Conservation (phyloP, 1,140 invertebrate genomes). For the Drosophila sucinea region DNA sequence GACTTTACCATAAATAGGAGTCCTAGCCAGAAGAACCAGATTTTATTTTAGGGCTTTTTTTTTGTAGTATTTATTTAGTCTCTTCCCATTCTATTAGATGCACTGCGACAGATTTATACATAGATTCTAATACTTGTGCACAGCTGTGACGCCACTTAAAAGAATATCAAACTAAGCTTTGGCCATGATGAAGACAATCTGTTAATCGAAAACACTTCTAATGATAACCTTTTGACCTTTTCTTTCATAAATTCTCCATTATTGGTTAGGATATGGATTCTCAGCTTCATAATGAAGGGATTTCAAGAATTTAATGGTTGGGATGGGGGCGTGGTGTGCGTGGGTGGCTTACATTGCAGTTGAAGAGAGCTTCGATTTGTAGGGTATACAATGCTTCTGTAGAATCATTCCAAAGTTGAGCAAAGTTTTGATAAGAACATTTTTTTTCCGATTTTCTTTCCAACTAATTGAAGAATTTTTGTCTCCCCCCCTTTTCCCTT, state of each 20-base stretch:
- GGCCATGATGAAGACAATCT: too few species aligned
- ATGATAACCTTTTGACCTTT: constrained; percentile 13
- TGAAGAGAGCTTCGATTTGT: neutral
- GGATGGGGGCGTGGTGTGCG: too few species aligned
- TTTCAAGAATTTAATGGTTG: too few species aligned
- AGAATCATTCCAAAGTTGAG: neutral
- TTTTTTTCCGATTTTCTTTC: neutral
- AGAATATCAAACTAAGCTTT: too few species aligned
- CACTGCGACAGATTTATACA: too few species aligned
- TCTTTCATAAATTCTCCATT: neutral
- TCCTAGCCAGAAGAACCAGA: constrained; percentile 18
- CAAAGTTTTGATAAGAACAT: constrained; percentile 4
- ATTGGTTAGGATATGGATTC: too few species aligned
- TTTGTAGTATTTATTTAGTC: constrained; percentile 23
- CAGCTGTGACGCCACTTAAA: too few species aligned
- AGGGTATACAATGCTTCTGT: neutral
- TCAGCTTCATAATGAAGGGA: too few species aligned
- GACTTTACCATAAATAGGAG: constrained; percentile 32
- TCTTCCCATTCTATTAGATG: too few species aligned
- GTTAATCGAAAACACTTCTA: too few species aligned
- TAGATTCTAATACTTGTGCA: too few species aligned
- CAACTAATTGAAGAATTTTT: constrained; percentile 6
- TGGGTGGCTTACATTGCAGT: neutral
- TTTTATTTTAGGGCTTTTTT: constrained; percentile 3
- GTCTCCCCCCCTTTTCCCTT: neutral